Evolutionary conservation across 2,113 vertebrate species (phyloP).

Genomic region (Sceloporus tristichus): DNA sequence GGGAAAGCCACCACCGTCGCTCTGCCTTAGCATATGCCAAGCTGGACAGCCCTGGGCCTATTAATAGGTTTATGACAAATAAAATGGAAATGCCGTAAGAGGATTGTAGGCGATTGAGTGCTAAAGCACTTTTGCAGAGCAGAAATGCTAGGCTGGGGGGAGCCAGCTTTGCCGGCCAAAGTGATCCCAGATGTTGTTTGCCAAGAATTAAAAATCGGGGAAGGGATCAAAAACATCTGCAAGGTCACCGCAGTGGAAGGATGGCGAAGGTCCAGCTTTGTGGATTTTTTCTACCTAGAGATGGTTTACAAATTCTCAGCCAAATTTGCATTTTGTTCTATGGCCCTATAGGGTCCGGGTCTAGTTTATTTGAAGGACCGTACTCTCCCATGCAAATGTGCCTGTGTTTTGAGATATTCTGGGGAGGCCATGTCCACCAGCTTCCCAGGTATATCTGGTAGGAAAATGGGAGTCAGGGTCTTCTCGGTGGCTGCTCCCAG

Average conservation of each 20-base stretch:
- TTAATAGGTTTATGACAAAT: slow-evolving; percentile 41
- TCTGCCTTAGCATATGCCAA: slow-evolving; percentile 12
- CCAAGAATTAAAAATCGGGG: neutral
- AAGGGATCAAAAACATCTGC: too few species aligned
- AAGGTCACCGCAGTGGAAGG: neutral
- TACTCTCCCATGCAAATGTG: too few species aligned
- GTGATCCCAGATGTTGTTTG: neutral
- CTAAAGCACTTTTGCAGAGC: neutral
- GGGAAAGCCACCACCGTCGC: neutral
- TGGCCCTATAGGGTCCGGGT: too few species aligned
- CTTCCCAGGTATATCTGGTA: too few species aligned
- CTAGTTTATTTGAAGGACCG: too few species aligned
- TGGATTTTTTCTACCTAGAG: neutral
- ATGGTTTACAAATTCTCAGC: too few species aligned
- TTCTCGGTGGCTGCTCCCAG: too few species aligned
- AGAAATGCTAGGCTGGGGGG: neutral
- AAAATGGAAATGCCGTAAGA: slow-evolving; percentile 45
- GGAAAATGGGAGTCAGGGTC: too few species aligned
- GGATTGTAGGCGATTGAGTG: slow-evolving; percentile 42
- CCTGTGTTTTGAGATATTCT: too few species aligned
- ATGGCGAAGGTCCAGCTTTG: neutral
- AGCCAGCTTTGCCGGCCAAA: neutral
- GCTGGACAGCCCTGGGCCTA: neutral
- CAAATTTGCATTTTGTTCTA: too few species aligned
- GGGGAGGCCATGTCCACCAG: too few species aligned